phyloP scores from a whole-genome alignment of 2,113 vertebrate genomes.

The Pyrgilauda ruficollis region DNA sequence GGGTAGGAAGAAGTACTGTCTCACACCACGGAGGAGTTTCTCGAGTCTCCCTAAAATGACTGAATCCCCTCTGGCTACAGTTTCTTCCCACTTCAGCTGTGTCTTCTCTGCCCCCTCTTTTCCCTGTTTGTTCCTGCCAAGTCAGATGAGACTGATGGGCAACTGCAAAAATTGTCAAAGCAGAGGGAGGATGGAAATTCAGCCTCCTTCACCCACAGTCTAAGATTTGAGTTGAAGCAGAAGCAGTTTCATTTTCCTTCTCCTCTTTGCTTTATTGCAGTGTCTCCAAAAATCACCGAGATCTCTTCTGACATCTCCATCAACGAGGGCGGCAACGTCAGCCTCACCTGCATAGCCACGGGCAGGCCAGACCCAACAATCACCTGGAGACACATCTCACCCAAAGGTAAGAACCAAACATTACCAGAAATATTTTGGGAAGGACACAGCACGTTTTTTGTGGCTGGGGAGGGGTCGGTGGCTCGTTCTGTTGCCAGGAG shows the following conservation, averaged over 20 bases:
- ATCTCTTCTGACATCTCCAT: constrained; percentile 92
- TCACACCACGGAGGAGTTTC: neutral
- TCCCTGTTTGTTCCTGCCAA: neutral
- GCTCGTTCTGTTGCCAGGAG: fast-evolving
- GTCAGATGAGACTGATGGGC: neutral
- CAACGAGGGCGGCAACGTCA: constrained; percentile 93
- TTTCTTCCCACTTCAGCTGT: neutral
- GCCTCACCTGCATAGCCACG: constrained; percentile 91
- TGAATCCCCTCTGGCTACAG: neutral
- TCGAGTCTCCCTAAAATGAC: neutral
- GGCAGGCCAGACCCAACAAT: constrained; percentile 92
- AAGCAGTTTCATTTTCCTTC: neutral
- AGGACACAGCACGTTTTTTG: neutral
- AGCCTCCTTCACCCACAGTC: neutral
- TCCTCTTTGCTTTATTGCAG: constrained; percentile 72
- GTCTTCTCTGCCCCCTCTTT: neutral
- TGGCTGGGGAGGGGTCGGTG: fast-evolving
- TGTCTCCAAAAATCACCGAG: constrained; percentile 92
- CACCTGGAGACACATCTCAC: constrained; percentile 92
- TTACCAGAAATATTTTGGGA: neutral
- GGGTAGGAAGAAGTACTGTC: neutral
- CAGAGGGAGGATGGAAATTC: neutral
- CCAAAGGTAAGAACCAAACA: constrained; percentile 80
- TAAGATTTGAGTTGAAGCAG: neutral
- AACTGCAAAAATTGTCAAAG: neutral